Conservation (phyloP, 1,140 invertebrate species). For the Cheumatopsyche charites region DNA sequence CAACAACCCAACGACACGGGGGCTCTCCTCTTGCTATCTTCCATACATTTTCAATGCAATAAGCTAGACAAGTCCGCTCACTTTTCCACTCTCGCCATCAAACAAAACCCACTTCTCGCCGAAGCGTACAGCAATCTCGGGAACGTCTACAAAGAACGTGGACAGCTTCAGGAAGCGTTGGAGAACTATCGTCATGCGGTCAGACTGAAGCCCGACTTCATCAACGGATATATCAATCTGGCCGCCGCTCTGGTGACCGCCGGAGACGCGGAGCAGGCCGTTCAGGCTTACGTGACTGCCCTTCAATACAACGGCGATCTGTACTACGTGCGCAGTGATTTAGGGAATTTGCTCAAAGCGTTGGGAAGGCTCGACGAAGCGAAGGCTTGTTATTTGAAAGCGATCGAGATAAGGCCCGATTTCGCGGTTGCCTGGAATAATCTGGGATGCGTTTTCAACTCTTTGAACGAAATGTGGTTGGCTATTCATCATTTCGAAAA, state of each 20-base stretch:
- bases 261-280: slow-evolving; percentile 33
- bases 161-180: slow-evolving; percentile 29
- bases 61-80: slow-evolving; percentile 32
- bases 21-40: slow-evolving; percentile 34
- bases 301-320: slow-evolving; percentile 33
- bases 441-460: slow-evolving; percentile 33
- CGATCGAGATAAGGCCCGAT: slow-evolving; percentile 35
- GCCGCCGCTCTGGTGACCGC: slow-evolving; percentile 11
- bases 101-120: slow-evolving; percentile 35
- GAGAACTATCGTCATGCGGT: slow-evolving; percentile 36
- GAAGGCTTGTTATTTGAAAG: slow-evolving; percentile 39
- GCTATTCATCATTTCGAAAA: slow-evolving; percentile 45
- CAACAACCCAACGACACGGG: slow-evolving; percentile 12
- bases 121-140: slow-evolving; percentile 41
- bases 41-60: slow-evolving; percentile 34
- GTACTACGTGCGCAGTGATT: slow-evolving; percentile 28
- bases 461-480: slow-evolving; percentile 34
- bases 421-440: slow-evolving; percentile 42
- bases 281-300: slow-evolving; percentile 27
- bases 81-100: slow-evolving; percentile 36
- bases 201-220: slow-evolving; percentile 35
- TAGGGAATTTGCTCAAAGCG: slow-evolving; percentile 34
- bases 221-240: slow-evolving; percentile 38
- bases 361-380: slow-evolving; percentile 39
- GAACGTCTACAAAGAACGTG: slow-evolving; percentile 33